Evolutionary conservation across 1,140 invertebrate genomes (phyloP), one percentile per base, ranked within the genome.

Genomic region (Heterodera carotae): DNA sequence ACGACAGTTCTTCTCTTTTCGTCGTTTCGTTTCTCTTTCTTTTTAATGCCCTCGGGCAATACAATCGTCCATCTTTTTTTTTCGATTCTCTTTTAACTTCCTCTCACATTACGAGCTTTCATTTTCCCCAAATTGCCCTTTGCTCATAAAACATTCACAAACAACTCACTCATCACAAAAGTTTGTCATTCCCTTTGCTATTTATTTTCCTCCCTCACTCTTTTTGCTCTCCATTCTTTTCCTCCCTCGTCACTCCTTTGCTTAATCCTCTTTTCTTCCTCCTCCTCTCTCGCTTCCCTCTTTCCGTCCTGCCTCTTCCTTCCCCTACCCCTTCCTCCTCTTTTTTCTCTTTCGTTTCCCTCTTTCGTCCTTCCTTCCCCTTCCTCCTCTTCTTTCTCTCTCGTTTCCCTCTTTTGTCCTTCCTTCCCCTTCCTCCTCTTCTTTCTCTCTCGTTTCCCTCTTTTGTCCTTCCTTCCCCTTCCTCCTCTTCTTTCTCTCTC

Each of bases 71-170:
- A 18, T 66, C 39, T 43, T 43, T 43, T 27, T 66, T 34, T 66
- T 34, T 29, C 25, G 62, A 66, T 66, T 29, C 62, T 29, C 62
- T 66, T 66, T 29, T 31, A 29, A 31, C 29, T 62, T n/a, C 39
- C 12, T 22, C 18, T 18, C 48, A 53, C 12, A 53, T 15, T 53
- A 53, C 22, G 48, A 53, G 48, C 48, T 53, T 22, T 22, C 15
- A 8, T 2, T 53, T 18, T 3, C 48, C 48, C 48, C 18, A 10
- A 53, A 66, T 66, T 66, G 25, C n/a, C 12, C 27, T 27, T 66
- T 66, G 27, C 62, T 18, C 27, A 66, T 66, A 29, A 31, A 27
- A 29, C 33, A 66, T 66, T 66, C 27, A 66, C 33, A 66, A 66
- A 29, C 22, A 66, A 7, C 1, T 31, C 33, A 62, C 8, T 62